phyloP scores from a whole-genome alignment of 2,888 invertebrate species.

The Kryphioiulus occultus region DNA sequence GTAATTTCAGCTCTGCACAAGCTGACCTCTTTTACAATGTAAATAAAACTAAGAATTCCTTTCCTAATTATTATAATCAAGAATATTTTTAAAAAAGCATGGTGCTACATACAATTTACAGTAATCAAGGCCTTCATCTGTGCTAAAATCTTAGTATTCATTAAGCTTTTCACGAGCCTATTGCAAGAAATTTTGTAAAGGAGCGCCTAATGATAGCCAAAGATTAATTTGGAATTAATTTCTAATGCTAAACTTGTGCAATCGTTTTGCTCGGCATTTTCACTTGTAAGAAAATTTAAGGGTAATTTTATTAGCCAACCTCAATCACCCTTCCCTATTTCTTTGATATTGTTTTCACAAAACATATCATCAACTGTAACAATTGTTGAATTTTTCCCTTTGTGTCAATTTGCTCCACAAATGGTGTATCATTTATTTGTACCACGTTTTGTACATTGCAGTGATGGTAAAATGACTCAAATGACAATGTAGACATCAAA shows the following conservation, averaged over 20 bases:
- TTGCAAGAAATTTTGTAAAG: background rate
- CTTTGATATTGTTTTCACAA: conserved; percentile 24
- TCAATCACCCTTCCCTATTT: background rate
- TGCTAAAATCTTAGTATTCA: background rate
- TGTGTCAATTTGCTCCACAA: conserved; percentile 42
- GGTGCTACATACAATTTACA: conserved; percentile 20
- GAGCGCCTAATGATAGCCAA: conserved; percentile 12
- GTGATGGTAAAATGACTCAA: conserved; percentile 46
- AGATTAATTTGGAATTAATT: background rate
- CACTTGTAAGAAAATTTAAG: background rate
- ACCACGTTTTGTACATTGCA: conserved; percentile 43
- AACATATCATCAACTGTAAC: conserved; percentile 41
- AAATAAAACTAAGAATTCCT: conserved; percentile 9
- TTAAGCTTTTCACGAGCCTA: background rate
- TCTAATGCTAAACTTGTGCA: background rate
- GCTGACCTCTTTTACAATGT: background rate
- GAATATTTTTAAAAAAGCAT: conserved; percentile 29
- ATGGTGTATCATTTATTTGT: conserved; percentile 46
- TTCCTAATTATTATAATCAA: conserved; percentile 28
- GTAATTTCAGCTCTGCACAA: background rate
- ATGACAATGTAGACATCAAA: conserved; percentile 41
- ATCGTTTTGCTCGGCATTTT: background rate
- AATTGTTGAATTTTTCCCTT: conserved; percentile 37
- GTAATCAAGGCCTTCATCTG: background rate
- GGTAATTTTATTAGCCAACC: conserved; percentile 11